Conservation (phyloP, 1,140 invertebrate genomes). For the Orchesella cincta region DNA sequence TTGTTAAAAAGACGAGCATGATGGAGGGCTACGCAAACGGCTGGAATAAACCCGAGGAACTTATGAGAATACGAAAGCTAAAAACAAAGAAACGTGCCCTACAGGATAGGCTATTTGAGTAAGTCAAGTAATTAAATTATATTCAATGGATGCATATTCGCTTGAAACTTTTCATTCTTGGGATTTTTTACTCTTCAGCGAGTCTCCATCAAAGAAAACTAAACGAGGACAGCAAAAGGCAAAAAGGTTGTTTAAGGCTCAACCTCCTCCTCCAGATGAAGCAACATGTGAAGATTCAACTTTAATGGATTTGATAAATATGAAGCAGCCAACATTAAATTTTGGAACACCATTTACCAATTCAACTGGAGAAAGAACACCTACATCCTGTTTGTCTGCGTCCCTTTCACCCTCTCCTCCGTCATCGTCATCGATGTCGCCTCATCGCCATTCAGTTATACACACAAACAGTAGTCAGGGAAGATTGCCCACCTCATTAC, state of each 20-base stretch:
- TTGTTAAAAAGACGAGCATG: too few relatives aligned
- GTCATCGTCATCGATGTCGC: not conserved
- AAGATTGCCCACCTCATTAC: not conserved
- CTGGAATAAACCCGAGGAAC: constrained; percentile 66
- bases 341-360: not conserved
- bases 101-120: constrained; percentile 62
- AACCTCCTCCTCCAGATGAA: constrained; percentile 38
- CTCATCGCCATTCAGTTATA: not conserved
- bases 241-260: not conserved
- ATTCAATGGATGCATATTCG: too few relatives aligned
- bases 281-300: constrained; percentile 44
- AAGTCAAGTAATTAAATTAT: constrained; percentile 8
- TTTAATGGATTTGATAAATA: constrained; percentile 39
- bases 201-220: constrained; percentile 10
- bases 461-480: not conserved
- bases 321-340: constrained; percentile 12
- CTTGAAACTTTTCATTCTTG: not conserved
- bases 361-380: constrained; percentile 4
- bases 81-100: constrained; percentile 70
- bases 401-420: constrained; percentile 20
- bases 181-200: not conserved
- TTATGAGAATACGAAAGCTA: constrained; percentile 68
- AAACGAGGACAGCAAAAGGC: constrained; percentile 18
- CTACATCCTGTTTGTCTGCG: not conserved
- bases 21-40: constrained; percentile 12